phyloP scores from a whole-genome alignment of 2,888 invertebrate species.

The Emmelina monodactyla region DNA sequence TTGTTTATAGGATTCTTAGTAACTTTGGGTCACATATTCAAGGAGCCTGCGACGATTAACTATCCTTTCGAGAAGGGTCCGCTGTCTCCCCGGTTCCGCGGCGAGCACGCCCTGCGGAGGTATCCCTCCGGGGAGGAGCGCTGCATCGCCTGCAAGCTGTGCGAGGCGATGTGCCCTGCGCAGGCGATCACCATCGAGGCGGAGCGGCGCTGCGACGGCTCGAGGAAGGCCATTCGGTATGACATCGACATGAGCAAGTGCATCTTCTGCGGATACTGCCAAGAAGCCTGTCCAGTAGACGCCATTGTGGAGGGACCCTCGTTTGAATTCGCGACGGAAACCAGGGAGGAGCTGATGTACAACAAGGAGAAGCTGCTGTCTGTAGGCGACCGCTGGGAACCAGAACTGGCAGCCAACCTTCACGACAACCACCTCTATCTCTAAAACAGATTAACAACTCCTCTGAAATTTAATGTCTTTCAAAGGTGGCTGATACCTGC shows the following conservation, averaged over 20 bases:
- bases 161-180: conserved; percentile 98
- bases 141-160: conserved; percentile 98
- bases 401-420: conserved; percentile 95
- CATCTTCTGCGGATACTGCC: conserved; percentile 99
- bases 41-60: conserved; percentile 96
- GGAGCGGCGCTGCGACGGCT: conserved; percentile 93
- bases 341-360: conserved; percentile 96
- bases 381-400: conserved; percentile 99
- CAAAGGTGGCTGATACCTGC: too few species aligned
- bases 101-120: conserved; percentile 96
- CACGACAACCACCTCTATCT: conserved; percentile 49
- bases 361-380: conserved; percentile 97
- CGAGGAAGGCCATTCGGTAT: conserved; percentile 93
- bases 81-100: conserved; percentile 94
- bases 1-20: conserved; percentile 74
- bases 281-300: conserved; percentile 97
- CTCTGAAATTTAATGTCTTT: too few species aligned
- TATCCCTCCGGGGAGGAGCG: conserved; percentile 98
- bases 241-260: conserved; percentile 98
- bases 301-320: conserved; percentile 99
- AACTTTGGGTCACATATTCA: conserved; percentile 71
- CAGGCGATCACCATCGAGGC: conserved; percentile 99
- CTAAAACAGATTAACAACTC: conserved; percentile 15
- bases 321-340: conserved; percentile 97
- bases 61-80: conserved; percentile 99